phyloP scores from a whole-genome alignment of 2,888 invertebrate species.

The Neoaliturus tenellus region DNA sequence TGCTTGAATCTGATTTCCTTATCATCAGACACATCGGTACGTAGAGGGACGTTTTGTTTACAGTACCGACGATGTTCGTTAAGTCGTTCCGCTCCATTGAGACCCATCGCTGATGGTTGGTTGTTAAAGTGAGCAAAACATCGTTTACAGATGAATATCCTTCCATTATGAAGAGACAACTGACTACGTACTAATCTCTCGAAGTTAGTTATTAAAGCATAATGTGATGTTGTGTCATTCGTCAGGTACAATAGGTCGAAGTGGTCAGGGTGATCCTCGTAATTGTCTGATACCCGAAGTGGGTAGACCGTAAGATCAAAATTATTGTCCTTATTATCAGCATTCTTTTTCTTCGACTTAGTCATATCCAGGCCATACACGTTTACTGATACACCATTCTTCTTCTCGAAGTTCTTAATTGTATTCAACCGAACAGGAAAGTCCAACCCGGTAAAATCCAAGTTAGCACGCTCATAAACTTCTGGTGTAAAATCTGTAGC shows the following conservation, averaged over 20 bases:
- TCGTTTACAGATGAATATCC: background rate
- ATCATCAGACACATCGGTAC: conserved; percentile 65
- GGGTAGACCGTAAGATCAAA: too few relatives aligned
- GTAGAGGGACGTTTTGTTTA: background rate
- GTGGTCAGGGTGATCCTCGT: too few relatives aligned
- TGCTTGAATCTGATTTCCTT: conserved; percentile 69
- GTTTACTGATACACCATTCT: too few relatives aligned
- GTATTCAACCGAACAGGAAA: too few relatives aligned
- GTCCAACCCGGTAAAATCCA: too few relatives aligned
- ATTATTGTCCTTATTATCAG: too few relatives aligned
- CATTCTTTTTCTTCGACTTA: too few relatives aligned
- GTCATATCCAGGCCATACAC: too few relatives aligned
- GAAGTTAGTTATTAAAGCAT: background rate
- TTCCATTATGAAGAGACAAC: background rate
- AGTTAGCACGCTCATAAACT: too few relatives aligned
- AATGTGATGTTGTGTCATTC: background rate
- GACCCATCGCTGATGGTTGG: background rate
- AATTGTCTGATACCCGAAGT: too few relatives aligned
- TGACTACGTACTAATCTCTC: background rate
- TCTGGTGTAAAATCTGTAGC: too few relatives aligned
- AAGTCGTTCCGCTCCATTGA: background rate
- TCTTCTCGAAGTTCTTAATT: too few relatives aligned
- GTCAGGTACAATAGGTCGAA: background rate
- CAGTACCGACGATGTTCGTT: background rate
- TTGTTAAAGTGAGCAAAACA: conserved; percentile 36